A percentile compares a stretch with the other conserved stretches of the same genome.
phyloP scores from a whole-genome alignment of 2,113 vertebrate species.

The Tetrao urogallus region DNA sequence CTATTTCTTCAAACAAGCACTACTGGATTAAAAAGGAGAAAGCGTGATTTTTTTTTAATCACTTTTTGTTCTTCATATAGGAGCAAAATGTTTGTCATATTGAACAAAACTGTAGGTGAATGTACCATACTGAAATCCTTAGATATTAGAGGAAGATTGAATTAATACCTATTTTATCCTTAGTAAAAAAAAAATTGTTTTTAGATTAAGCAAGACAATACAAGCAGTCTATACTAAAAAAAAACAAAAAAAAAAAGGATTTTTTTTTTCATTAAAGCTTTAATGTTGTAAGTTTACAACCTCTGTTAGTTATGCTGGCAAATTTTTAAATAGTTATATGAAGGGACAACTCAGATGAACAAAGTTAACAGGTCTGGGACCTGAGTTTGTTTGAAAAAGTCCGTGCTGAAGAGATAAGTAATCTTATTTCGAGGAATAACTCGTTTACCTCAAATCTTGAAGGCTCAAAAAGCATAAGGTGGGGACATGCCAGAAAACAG shows the following conservation, averaged over 20 bases:
- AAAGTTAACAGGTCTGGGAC: neutral
- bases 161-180: neutral
- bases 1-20: constrained; percentile 54
- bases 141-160: neutral
- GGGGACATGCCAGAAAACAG: fast-evolving
- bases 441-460: neutral
- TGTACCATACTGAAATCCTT: neutral
- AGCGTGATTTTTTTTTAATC: neutral
- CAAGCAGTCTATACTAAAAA: neutral
- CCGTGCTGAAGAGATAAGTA: neutral
- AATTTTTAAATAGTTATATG: neutral
- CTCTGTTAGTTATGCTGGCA: neutral
- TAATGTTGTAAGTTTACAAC: neutral
- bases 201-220: neutral
- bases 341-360: neutral
- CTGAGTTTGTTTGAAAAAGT: neutral
- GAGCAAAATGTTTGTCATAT: no score
- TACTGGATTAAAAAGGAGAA: constrained; percentile 46
- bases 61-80: neutral
- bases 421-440: constrained; percentile 26
- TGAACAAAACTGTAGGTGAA: neutral
- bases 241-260: neutral
- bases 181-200: neutral
- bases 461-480: neutral
- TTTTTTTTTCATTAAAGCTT: neutral